Percentiles rank a stretch among this genome's conserved stretches.
These are phyloP conservation scores for Dryoscopus gambensis DNA, from an alignment of 2,113 vertebrate species.

Conservation along the genomic window DNA sequence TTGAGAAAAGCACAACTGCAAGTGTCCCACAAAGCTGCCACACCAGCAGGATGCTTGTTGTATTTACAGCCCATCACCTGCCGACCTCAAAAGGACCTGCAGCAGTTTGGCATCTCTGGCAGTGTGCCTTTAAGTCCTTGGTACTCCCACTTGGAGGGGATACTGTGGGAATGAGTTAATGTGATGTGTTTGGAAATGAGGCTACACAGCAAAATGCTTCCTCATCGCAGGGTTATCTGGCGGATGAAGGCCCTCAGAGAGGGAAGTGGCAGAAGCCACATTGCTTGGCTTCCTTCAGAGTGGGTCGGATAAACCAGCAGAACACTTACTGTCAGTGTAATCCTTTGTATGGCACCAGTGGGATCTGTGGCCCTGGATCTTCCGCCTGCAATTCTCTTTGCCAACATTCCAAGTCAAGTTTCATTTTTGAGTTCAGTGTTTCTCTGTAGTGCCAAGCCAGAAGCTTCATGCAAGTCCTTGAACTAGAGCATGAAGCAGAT, in stretches of 20 bases:
- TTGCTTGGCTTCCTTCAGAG: background rate
- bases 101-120: background rate
- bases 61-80: background rate
- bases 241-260: background rate
- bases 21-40: background rate
- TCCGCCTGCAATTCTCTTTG: background rate
- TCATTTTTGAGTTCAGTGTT: background rate
- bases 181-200: background rate
- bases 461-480: background rate
- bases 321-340: background rate
- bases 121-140: background rate
- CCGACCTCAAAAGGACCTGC: background rate
- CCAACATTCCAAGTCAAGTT: background rate
- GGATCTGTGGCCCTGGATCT: background rate
- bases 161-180: background rate
- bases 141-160: background rate
- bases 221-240: background rate
- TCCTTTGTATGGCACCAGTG: background rate
- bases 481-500: background rate
- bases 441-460: background rate
- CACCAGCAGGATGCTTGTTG: background rate
- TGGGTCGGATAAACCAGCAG: background rate
- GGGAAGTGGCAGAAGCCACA: slow-evolving; percentile 36
- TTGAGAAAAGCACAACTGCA: background rate
- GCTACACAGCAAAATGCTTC: background rate